phyloP scores from a whole-genome alignment of 2,797 vertebrate species.

The Phrynocephalus vlangalii region DNA sequence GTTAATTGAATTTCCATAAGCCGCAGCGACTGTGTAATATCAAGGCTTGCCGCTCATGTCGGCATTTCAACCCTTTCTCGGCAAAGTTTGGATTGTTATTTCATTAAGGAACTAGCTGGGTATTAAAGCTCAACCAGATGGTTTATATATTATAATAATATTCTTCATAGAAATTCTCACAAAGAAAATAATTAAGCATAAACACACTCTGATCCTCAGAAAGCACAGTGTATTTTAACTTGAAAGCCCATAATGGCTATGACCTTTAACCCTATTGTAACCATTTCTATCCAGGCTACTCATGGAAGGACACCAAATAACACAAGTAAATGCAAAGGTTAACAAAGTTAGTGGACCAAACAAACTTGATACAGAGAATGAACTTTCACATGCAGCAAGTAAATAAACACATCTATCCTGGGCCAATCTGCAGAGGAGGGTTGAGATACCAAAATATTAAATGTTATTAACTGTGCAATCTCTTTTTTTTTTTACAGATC shows the following conservation, averaged over 20 bases:
- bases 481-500: constrained; percentile 73
- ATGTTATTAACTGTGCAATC: constrained; percentile 75
- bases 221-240: constrained; percentile 75
- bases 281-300: constrained; percentile 76
- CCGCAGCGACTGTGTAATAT: constrained; percentile 34
- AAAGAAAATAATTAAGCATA: constrained; percentile 78
- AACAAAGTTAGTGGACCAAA: constrained; percentile 86
- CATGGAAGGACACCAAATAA: constrained; percentile 79
- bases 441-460: constrained; percentile 79
- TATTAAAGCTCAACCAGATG: constrained; percentile 70
- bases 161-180: constrained; percentile 74
- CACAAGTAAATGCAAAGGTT: constrained; percentile 81
- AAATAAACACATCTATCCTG: constrained; percentile 80
- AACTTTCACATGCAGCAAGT: constrained; percentile 83
- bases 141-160: constrained; percentile 71
- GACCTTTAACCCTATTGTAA: constrained; percentile 81
- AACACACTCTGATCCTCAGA: constrained; percentile 73
- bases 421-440: constrained; percentile 76
- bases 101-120: constrained; percentile 66
- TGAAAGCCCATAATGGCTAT: constrained; percentile 79
- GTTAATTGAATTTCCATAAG: constrained; percentile 45
- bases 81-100: constrained; percentile 66
- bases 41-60: constrained; percentile 28
- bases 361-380: constrained; percentile 85
- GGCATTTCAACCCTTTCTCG: constrained; percentile 48